Conservation (phyloP, 2,113 vertebrate species). For the Gopherus flavomarginatus region DNA sequence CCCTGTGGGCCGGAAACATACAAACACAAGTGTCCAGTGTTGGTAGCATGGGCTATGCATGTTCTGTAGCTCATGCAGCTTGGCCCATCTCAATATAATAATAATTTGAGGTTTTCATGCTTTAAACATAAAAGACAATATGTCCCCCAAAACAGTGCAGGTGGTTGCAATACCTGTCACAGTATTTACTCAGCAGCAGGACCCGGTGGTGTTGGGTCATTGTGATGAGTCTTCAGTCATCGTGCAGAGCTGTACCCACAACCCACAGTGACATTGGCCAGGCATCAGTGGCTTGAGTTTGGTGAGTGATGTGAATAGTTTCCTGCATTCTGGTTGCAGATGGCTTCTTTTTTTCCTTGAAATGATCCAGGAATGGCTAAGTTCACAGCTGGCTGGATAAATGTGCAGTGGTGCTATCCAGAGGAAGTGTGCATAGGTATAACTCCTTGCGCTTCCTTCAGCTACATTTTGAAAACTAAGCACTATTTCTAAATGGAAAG, state of each 20-base stretch:
- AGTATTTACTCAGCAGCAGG: background rate
- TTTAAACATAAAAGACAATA: too few species aligned
- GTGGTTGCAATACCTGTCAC: too few species aligned
- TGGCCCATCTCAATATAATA: too few species aligned
- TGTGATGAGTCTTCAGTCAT: background rate
- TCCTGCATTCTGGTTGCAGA: background rate
- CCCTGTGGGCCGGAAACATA: too few species aligned
- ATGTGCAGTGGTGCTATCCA: background rate
- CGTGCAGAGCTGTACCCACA: background rate
- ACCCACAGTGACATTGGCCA: background rate
- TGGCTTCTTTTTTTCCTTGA: background rate
- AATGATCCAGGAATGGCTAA: background rate
- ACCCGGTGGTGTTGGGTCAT: background rate
- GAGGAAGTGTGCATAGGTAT: background rate
- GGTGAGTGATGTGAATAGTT: background rate
- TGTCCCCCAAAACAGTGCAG: too few species aligned
- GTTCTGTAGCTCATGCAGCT: too few species aligned
- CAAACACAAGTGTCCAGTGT: too few species aligned
- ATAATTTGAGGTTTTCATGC: too few species aligned
- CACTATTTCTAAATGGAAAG: background rate
- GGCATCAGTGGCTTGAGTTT: too few species aligned
- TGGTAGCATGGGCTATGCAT: too few species aligned
- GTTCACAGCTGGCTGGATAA: background rate
- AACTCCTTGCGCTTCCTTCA: background rate
- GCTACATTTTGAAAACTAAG: background rate